Conservation (phyloP, 2,888 invertebrate species). For the Zonitis immaculata region DNA sequence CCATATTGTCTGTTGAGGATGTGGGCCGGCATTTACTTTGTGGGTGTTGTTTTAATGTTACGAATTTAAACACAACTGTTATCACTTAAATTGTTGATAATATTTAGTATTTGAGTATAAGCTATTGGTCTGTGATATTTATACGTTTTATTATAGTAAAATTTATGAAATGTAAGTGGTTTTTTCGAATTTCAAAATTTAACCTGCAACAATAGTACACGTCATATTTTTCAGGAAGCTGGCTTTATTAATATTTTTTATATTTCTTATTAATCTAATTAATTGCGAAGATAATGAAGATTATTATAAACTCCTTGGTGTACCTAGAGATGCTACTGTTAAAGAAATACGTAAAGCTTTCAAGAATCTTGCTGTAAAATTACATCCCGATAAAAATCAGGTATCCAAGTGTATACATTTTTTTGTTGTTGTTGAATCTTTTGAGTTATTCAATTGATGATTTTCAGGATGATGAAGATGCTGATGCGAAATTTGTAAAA, state of each 20-base stretch:
- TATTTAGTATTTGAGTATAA: not conserved
- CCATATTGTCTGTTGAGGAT: too few species aligned
- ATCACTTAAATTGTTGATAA: not conserved
- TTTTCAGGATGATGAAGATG: conserved; percentile 64
- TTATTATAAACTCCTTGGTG: conserved; percentile 48
- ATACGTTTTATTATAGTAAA: not conserved
- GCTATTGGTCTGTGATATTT: not conserved
- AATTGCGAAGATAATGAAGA: conserved; percentile 25
- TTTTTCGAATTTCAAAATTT: not conserved
- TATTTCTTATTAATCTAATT: not conserved
- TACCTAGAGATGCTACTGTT: conserved; percentile 59
- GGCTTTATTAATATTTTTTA: not conserved
- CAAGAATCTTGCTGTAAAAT: conserved; percentile 63
- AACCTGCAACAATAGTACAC: not conserved
- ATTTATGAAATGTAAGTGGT: not conserved
- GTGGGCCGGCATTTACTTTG: not conserved
- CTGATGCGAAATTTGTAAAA: conserved; percentile 72
- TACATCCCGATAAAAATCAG: conserved; percentile 69
- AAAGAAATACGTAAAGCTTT: conserved; percentile 69
- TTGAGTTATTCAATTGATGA: too few species aligned
- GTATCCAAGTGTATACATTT: too few species aligned
- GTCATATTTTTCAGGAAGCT: not conserved
- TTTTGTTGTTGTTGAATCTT: too few species aligned
- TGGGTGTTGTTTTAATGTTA: not conserved
- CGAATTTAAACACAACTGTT: not conserved